A percentile compares a stretch with the other conserved stretches of the same genome.
These are phyloP conservation scores for Silurus meridionalis DNA, from an alignment of 2,113 vertebrate genomes.

Conservation along the genomic window DNA sequence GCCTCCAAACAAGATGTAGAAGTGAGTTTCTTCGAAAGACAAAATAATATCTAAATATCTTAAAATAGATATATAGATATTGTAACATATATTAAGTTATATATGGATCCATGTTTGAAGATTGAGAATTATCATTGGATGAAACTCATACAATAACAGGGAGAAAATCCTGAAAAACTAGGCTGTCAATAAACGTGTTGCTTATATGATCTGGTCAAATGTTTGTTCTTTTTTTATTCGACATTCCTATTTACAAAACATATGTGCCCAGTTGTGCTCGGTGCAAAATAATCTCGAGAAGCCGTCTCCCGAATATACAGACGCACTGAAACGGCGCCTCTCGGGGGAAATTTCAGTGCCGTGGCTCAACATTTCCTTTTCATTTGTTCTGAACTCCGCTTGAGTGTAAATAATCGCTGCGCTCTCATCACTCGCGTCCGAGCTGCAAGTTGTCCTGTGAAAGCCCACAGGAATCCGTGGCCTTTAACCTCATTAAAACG, in stretches of 20 bases:
- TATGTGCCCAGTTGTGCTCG: slow-evolving; percentile 15
- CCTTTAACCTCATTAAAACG: slow-evolving; percentile 31
- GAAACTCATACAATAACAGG: too few species aligned
- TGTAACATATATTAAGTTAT: too few species aligned
- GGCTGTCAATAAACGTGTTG: neutral
- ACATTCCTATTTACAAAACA: slow-evolving; percentile 24
- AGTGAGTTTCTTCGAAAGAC: too few species aligned
- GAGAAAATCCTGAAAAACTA: neutral
- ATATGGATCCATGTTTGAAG: too few species aligned
- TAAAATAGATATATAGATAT: too few species aligned
- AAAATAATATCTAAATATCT: too few species aligned
- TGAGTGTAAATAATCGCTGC: slow-evolving; percentile 32
- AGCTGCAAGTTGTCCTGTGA: neutral
- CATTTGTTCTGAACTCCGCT: slow-evolving; percentile 11
- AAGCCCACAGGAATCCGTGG: neutral
- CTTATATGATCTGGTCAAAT: neutral
- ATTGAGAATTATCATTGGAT: too few species aligned
- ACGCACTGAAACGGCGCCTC: slow-evolving; percentile 19
- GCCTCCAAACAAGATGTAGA: neutral
- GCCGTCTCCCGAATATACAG: slow-evolving; percentile 40
- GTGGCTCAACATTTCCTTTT: slow-evolving; percentile 14
- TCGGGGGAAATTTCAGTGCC: slow-evolving; percentile 39
- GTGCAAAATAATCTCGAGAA: slow-evolving; percentile 34
- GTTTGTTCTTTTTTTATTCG: slow-evolving; percentile 20
- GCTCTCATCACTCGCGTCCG: slow-evolving; percentile 1